A percentile compares a stretch with the other conserved stretches of the same genome.
Conservation (phyloP, 2,888 invertebrate genomes). For the Amiota mariae region DNA sequence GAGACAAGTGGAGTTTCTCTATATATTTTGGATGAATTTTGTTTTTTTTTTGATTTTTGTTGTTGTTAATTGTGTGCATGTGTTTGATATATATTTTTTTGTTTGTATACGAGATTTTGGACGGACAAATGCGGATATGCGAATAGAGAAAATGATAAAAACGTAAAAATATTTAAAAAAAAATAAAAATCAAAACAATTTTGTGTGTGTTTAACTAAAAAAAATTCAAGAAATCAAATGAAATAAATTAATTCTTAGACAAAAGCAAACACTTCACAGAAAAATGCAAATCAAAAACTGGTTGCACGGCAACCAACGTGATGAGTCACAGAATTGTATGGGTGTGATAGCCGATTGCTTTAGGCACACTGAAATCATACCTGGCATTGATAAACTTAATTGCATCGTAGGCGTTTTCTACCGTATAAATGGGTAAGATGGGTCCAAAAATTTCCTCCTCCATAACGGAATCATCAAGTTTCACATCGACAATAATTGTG, state of each 20-base stretch:
- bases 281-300: constrained; percentile 5
- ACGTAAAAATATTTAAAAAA: constrained; percentile 31
- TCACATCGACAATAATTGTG: constrained; percentile 85
- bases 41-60: constrained; percentile 26
- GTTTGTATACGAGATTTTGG: constrained; percentile 27
- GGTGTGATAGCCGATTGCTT: not conserved
- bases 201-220: constrained; percentile 11
- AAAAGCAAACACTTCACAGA: too few species aligned
- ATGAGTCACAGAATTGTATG: constrained; percentile 14
- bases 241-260: constrained; percentile 14
- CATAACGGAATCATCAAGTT: constrained; percentile 83
- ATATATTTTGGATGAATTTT: constrained; percentile 42
- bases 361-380: constrained; percentile 73
- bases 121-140: constrained; percentile 19
- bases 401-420: constrained; percentile 91
- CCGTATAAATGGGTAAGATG: constrained; percentile 89
- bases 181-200: constrained; percentile 11
- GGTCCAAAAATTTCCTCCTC: constrained; percentile 98
- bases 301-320: constrained; percentile 11
- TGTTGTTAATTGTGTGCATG: not conserved
- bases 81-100: constrained; percentile 21
- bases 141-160: constrained; percentile 29
- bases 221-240: constrained; percentile 30
- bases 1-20: constrained; percentile 75
- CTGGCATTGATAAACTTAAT: constrained; percentile 90